A percentile compares a stretch with the other conserved stretches of the same genome.
Evolutionary conservation across 2,888 invertebrate species (phyloP).

Genomic region (Teinopalpus imperialis): DNA sequence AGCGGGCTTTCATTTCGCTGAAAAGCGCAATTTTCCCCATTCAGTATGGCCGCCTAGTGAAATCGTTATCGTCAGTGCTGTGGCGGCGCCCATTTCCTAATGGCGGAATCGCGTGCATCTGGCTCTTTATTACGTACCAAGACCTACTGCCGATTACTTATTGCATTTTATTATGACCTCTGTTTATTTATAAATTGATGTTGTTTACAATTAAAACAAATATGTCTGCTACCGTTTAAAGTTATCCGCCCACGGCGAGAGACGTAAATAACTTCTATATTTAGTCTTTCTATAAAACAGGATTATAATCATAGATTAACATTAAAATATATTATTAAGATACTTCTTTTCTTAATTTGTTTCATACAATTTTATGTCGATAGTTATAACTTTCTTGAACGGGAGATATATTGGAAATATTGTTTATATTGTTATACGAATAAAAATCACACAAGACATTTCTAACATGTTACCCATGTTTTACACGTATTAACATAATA

Average conservation of each 20-base stretch:
- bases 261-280: background rate
- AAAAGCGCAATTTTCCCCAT: conserved; percentile 78
- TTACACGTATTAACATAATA: too few species aligned
- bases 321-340: too few species aligned
- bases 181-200: conserved; percentile 13
- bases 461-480: too few species aligned
- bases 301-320: too few species aligned
- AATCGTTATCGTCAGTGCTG: conserved; percentile 73
- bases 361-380: too few species aligned
- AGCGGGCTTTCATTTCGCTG: conserved; percentile 70
- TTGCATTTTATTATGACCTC: conserved; percentile 39
- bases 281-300: too few species aligned
- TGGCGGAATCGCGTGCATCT: conserved; percentile 75
- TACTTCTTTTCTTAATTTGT: too few species aligned
- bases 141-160: conserved; percentile 39
- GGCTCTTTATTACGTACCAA: conserved; percentile 57
- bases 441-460: too few species aligned
- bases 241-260: background rate
- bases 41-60: conserved; percentile 68
- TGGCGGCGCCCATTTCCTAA: conserved; percentile 74
- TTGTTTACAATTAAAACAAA: conserved; percentile 9
- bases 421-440: too few species aligned
- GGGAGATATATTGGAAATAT: too few species aligned
- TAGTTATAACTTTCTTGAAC: too few species aligned
- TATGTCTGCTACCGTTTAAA: background rate